phyloP scores from a whole-genome alignment of 1,140 invertebrate species.

The Zophobas morio region DNA sequence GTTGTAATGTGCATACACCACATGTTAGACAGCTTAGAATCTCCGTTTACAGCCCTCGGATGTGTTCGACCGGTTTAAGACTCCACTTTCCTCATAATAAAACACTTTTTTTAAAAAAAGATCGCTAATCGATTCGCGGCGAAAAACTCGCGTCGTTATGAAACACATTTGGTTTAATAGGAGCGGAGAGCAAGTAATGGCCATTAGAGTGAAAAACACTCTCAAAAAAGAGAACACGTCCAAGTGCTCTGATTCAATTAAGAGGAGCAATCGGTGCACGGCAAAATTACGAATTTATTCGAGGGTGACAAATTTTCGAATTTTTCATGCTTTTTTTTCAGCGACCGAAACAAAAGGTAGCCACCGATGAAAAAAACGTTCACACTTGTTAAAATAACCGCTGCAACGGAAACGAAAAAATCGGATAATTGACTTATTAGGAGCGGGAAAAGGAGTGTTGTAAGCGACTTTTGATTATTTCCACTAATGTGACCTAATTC shows the following conservation, averaged over 20 bases:
- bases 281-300: slow-evolving; percentile 8
- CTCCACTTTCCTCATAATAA: background rate
- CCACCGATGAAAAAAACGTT: background rate
- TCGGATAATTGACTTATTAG: too few species aligned
- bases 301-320: slow-evolving; percentile 20
- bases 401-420: too few species aligned
- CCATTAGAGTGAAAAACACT: slow-evolving; percentile 15
- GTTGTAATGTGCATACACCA: background rate
- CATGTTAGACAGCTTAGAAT: background rate
- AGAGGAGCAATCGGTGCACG: background rate
- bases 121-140: too few species aligned
- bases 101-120: too few species aligned
- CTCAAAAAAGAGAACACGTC: slow-evolving; percentile 11
- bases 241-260: slow-evolving; percentile 26
- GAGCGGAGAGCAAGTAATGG: slow-evolving; percentile 9
- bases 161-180: background rate
- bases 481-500: too few species aligned
- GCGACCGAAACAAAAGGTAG: background rate
- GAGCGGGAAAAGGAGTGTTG: too few species aligned
- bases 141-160: too few species aligned
- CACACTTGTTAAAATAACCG: too few species aligned
- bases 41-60: background rate
- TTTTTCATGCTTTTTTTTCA: slow-evolving; percentile 21
- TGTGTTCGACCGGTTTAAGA: background rate
- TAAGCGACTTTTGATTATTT: too few species aligned